Base-by-base conservation (phyloP, 1,140 invertebrate species). In the Sipha flava region DNA sequence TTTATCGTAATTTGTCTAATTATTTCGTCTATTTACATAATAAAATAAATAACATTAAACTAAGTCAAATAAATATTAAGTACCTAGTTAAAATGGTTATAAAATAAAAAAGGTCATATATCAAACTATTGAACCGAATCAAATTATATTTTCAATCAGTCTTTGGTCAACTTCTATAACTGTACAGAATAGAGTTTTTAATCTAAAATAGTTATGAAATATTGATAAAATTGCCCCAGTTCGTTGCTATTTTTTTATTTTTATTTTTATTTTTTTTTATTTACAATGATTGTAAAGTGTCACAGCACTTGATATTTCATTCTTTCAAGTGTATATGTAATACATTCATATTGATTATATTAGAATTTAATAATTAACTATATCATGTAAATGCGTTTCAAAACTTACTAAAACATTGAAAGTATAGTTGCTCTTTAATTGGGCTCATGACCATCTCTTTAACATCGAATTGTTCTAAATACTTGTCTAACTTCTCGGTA, bases 391-490 rank as follows among this genome's bases (percentile, higher is more conserved):
- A 40, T 6, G 37, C 37, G 37, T 14, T 12, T 31, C 31, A 87
- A 34, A 86, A 83, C 85, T 88, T 90, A 93, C 96, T 95, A 86
- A 99, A 99, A 85, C 96, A 97, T 86, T 99, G 96, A 1, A 94
- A 94, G 84, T 98, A 99, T 0, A 99, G 89, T 85, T 98, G 93
- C 64, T 96, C 87, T 62, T 97, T 88, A 49, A 98, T 92, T 0
- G 96, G 95, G 87, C 97, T 99, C 83, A 99, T 97, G 29, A 97
- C 97, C 21, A 96, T 98, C 87, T 98, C 95, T 82, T 95, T 89
- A 0, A 97, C 97, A 85, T 96, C 94, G 66, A 92, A 88, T 84
- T 96, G 93, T 84, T 97, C 94, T 21, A 99, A 86, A 82, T 92
- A 89, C 83, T 93, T 94, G 84, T 98, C 96, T 34, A 99, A 85